Evolutionary conservation across 2,113 vertebrate genomes (phyloP).

Genomic region (Toxotes jaculatrix): DNA sequence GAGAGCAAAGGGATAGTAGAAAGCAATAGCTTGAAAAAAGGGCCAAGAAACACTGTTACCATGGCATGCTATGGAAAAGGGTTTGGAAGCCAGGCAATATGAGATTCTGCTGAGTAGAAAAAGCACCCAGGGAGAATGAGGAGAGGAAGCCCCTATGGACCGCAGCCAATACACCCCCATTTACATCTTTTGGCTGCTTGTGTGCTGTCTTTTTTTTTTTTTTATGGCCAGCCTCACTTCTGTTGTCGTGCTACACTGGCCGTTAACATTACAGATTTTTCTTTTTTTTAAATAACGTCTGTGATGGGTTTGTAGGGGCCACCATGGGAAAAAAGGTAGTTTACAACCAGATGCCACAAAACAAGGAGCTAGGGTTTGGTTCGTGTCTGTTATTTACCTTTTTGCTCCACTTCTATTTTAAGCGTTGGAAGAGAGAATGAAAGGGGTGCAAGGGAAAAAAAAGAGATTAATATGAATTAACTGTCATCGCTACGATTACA

Average conservation of each 20-base stretch:
- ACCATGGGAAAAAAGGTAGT: conserved; percentile 91
- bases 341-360: conserved; percentile 98
- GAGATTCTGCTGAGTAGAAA: conserved; percentile 89
- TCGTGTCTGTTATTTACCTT: conserved; percentile 99
- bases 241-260: conserved; percentile 71
- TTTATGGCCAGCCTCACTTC: conserved; percentile 84
- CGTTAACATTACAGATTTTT: conserved; percentile 69
- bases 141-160: conserved; percentile 85
- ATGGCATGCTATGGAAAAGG: conserved; percentile 97
- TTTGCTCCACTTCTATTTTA: conserved; percentile 99
- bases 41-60: conserved; percentile 92
- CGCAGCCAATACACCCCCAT: conserved; percentile 88
- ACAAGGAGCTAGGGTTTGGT: conserved; percentile 97
- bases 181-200: conserved; percentile 90
- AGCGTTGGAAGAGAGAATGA: conserved; percentile 99
- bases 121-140: conserved; percentile 89
- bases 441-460: conserved; percentile 95
- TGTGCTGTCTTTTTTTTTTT: conserved; percentile 72
- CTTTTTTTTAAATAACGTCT: conserved; percentile 81
- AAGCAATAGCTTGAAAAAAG: conserved; percentile 87
- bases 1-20: conserved; percentile 85
- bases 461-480: conserved; percentile 99
- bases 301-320: conserved; percentile 87
- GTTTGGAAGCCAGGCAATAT: conserved; percentile 95
- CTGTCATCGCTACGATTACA: conserved; percentile 92